phyloP scores from a whole-genome alignment of 2,113 vertebrate species.

The Addax nasomaculatus region DNA sequence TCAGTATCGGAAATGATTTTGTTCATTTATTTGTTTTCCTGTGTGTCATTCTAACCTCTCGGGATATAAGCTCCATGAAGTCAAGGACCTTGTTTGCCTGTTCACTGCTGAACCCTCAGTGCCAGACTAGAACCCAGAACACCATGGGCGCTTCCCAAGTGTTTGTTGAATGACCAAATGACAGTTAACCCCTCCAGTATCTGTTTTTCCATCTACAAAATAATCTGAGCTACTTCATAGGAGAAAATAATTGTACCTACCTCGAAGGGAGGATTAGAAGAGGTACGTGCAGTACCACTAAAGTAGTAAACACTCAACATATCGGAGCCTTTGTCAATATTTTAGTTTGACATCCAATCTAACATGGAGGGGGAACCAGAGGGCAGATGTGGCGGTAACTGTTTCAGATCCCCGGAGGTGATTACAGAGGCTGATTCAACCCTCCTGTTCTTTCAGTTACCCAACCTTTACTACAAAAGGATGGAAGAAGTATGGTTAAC shows the following conservation, averaged over 20 bases:
- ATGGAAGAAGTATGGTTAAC: not conserved
- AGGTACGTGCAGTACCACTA: too few species aligned
- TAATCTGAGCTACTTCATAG: not conserved
- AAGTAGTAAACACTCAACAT: not conserved
- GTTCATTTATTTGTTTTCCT: not conserved
- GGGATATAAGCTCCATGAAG: not conserved
- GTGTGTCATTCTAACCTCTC: not conserved
- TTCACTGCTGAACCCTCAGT: not conserved
- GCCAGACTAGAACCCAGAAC: not conserved
- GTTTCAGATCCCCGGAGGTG: not conserved
- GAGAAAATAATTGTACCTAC: not conserved
- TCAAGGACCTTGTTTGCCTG: not conserved
- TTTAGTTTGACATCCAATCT: not conserved
- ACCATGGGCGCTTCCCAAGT: not conserved
- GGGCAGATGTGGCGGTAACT: not conserved
- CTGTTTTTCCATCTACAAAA: not conserved
- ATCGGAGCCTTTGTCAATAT: not conserved
- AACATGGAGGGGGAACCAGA: not conserved
- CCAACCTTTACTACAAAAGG: not conserved
- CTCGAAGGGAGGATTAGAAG: not conserved
- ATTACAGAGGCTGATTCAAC: not conserved
- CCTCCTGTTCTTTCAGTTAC: not conserved
- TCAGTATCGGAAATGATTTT: not conserved
- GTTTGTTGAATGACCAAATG: not conserved
- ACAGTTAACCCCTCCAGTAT: not conserved